Evolutionary conservation across 2,113 vertebrate genomes (phyloP).

Genomic region (Mungos mungo): DNA sequence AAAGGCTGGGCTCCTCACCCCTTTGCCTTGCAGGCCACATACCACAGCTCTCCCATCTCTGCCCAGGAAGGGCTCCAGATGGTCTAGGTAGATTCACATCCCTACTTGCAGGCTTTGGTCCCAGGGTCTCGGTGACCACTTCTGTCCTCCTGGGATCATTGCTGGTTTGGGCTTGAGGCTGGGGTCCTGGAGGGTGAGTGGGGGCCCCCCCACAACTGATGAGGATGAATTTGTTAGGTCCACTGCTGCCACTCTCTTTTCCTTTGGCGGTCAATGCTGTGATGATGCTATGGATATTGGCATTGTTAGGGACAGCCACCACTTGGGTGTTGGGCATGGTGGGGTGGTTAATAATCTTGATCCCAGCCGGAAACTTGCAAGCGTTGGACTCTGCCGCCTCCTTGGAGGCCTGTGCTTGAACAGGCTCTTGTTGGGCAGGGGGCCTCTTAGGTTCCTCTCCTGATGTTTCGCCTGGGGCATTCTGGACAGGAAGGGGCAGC

Average conservation of each 20-base stretch:
- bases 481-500: slow-evolving; percentile 85
- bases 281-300: slow-evolving; percentile 92
- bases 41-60: slow-evolving; percentile 50
- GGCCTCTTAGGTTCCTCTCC: slow-evolving; percentile 64
- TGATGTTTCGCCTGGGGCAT: slow-evolving; percentile 66
- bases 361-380: slow-evolving; percentile 85
- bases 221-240: slow-evolving; percentile 96
- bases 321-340: slow-evolving; percentile 92
- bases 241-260: slow-evolving; percentile 90
- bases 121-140: slow-evolving; percentile 38
- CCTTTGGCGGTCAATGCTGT: slow-evolving; percentile 91
- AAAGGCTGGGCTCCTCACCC: background rate
- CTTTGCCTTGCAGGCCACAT: background rate
- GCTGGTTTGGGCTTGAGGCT: slow-evolving; percentile 57
- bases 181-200: background rate
- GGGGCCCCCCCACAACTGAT: slow-evolving; percentile 85
- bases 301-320: slow-evolving; percentile 90
- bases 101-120: slow-evolving; percentile 47
- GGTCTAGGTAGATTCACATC: background rate
- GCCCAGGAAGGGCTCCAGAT: slow-evolving; percentile 16
- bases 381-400: slow-evolving; percentile 44
- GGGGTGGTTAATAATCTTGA: slow-evolving; percentile 93
- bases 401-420: slow-evolving; percentile 46
- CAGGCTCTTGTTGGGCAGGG: slow-evolving; percentile 33
- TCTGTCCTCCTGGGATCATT: background rate